phyloP scores from a whole-genome alignment of 1,140 invertebrate species.

The Cherax quadricarinatus region DNA sequence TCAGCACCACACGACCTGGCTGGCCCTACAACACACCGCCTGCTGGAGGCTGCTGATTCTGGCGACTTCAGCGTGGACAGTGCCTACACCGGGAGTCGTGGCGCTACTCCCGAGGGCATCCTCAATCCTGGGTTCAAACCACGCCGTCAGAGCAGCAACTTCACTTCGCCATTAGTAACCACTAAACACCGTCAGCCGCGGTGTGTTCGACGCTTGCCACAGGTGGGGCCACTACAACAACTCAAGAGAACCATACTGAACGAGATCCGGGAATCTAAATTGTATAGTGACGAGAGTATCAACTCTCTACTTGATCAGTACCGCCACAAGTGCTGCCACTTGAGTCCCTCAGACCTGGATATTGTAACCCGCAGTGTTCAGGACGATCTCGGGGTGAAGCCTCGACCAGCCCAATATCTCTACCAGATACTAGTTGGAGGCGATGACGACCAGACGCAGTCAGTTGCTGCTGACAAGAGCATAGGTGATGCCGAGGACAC shows the following conservation, averaged over 20 bases:
- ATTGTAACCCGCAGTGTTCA: slow-evolving; percentile 43
- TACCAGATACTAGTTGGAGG: slow-evolving; percentile 35
- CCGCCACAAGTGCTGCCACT: slow-evolving; percentile 19
- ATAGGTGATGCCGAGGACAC: background rate
- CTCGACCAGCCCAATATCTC: slow-evolving; percentile 29
- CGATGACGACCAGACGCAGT: slow-evolving; percentile 37
- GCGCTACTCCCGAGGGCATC: slow-evolving; percentile 55
- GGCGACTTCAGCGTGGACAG: slow-evolving; percentile 61
- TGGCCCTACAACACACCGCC: slow-evolving; percentile 12
- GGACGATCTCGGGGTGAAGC: slow-evolving; percentile 57
- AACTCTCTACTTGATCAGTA: slow-evolving; percentile 53
- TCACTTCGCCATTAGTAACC: slow-evolving; percentile 14
- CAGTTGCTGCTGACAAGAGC: background rate
- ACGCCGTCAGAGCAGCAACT: slow-evolving; percentile 21
- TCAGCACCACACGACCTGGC: background rate
- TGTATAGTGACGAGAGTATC: slow-evolving; percentile 63
- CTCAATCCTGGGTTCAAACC: slow-evolving; percentile 43
- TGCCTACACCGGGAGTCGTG: slow-evolving; percentile 59
- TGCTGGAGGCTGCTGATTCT: slow-evolving; percentile 45
- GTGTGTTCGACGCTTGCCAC: background rate
- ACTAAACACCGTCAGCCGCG: background rate
- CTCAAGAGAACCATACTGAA: slow-evolving; percentile 49
- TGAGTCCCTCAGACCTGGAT: slow-evolving; percentile 14
- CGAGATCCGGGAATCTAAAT: slow-evolving; percentile 35
- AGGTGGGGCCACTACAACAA: slow-evolving; percentile 38